Evolutionary conservation across 1,140 invertebrate genomes (phyloP), one percentile per base, ranked within the genome.

Genomic region (Papilio xuthus): DNA sequence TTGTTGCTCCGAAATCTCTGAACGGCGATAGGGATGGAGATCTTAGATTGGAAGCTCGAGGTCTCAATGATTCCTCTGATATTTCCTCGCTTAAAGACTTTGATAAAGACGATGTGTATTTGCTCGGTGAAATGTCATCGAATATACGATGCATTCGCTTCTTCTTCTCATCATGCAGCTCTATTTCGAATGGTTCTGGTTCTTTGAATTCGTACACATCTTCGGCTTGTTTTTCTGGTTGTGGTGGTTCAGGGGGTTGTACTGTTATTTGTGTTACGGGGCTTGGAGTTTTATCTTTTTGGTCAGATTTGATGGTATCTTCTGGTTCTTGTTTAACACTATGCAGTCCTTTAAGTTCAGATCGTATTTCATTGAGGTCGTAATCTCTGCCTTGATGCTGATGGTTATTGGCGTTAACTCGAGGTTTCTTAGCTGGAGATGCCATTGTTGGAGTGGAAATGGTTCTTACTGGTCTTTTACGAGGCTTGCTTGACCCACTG

Each of bases 161-260:
- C 85, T 95, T 95, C 82, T 95, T 95, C 77, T 95, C 95, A 83
- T 95, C 95, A 26, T 96, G 95, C 12, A 96, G 95, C 90, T 97
- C 96, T 83, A 97, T 96, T 89, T 97, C 97, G 85, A 97, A 97
- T 0, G 97, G 97, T 91, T 98, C 97, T 0, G 97, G 97, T 93
- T 98, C 97, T 91, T 98, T 98, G 85, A 98, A 98, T 90, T 98
- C 97, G 84, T 98, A 98, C 86, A 97, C 96, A 90, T 97, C 97
- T 83, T 96, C 96, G 8, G 95, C 94, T 80, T 92, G 89, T 81
- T 94, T 94, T 26, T 95, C 93, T 18, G 88, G 85, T 26, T 86
- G 88, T 23, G 88, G 80, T 1, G 86, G 85, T 78, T 94, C 92
- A 2, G 94, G 70, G 3, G 82, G 77, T n/a, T 82, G 78, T 3